Conservation (phyloP, 2,888 invertebrate species). For the Trachelus troglodyta region DNA sequence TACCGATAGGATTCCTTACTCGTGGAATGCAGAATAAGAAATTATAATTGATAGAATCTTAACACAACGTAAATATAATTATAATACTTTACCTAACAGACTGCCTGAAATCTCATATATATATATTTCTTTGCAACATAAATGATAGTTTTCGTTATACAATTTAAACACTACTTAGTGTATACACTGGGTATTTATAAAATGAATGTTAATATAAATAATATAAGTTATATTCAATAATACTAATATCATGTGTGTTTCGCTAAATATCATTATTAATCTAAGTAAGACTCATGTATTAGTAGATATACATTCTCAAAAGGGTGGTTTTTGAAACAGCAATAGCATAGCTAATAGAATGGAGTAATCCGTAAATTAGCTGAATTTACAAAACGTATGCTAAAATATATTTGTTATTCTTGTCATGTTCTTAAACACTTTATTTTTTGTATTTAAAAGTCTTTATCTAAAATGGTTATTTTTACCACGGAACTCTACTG, state of each 20-base stretch:
- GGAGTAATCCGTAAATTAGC: background rate
- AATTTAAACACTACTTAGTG: background rate
- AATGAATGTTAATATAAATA: background rate
- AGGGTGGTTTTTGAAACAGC: background rate
- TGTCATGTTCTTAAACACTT: background rate
- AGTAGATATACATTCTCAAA: background rate
- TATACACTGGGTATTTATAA: background rate
- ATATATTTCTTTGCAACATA: background rate
- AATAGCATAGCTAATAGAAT: background rate
- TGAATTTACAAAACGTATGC: background rate
- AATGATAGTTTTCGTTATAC: background rate
- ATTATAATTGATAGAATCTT: background rate
- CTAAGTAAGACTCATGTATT: background rate
- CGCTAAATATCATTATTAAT: background rate
- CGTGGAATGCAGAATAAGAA: background rate
- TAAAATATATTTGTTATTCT: background rate
- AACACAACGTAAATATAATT: background rate
- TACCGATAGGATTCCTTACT: background rate
- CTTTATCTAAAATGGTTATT: conserved; percentile 19
- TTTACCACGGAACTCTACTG: conserved; percentile 52
- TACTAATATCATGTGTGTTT: background rate
- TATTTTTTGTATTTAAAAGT: background rate
- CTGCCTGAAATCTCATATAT: background rate
- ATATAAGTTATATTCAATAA: background rate
- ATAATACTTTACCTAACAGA: background rate